These are phyloP conservation scores for Pleuronectes platessa DNA, from an alignment of 2,113 vertebrate species.

Conservation along the genomic window DNA sequence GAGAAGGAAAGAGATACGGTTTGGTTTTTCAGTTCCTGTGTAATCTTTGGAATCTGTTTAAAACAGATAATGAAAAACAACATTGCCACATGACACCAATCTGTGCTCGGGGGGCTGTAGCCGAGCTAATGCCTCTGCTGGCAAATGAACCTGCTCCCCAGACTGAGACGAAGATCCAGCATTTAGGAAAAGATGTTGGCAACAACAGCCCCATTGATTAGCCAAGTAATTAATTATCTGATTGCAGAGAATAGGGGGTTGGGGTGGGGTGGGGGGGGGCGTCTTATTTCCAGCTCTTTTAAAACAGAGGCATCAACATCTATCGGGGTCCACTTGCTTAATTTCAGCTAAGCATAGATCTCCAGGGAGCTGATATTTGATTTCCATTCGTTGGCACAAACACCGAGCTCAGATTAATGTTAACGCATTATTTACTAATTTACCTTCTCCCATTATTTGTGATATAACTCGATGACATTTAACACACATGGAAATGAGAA, in stretches of 20 bases:
- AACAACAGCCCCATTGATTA: conserved; percentile 72
- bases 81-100: conserved; percentile 52
- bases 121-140: conserved; percentile 48
- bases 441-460: neutral
- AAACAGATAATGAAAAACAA: conserved; percentile 48
- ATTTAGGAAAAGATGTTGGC: conserved; percentile 45
- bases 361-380: conserved; percentile 49
- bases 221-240: conserved; percentile 75
- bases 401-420: neutral
- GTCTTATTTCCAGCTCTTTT: conserved; percentile 61
- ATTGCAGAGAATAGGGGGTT: conserved; percentile 44
- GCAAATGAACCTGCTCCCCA: conserved; percentile 51
- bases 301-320: conserved; percentile 58
- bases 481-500: neutral
- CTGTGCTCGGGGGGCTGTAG: conserved; percentile 14
- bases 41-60: conserved; percentile 35
- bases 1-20: neutral
- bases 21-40: neutral
- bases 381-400: conserved; percentile 32
- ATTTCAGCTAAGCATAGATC: conserved; percentile 64
- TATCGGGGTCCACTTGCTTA: conserved; percentile 52
- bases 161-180: conserved; percentile 42
- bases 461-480: conserved; percentile 3
- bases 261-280: neutral
- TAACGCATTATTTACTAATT: neutral